phyloP scores from a whole-genome alignment of 2,888 invertebrate genomes.

The Ophioninae sp. region DNA sequence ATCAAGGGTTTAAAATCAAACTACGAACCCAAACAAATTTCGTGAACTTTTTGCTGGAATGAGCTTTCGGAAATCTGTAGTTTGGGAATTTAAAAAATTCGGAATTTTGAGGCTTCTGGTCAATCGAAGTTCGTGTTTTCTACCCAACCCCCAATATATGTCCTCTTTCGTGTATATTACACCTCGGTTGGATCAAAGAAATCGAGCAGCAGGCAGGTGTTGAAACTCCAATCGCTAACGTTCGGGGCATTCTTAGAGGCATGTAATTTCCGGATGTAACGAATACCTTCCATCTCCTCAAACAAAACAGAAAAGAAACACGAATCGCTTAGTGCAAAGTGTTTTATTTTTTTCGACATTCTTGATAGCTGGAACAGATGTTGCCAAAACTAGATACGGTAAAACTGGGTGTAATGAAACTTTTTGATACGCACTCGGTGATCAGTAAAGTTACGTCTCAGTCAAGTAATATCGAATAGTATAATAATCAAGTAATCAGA shows the following conservation, averaged over 20 bases:
- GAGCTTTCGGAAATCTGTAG: too few species aligned
- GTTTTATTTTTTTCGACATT: constrained; percentile 31
- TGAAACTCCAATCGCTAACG: constrained; percentile 61
- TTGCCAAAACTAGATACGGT: constrained; percentile 27
- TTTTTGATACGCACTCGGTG: constrained; percentile 6
- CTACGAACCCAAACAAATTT: too few species aligned
- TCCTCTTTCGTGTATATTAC: constrained; percentile 9
- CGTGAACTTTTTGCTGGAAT: too few species aligned
- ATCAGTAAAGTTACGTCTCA: constrained; percentile 15
- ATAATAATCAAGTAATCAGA: too few species aligned
- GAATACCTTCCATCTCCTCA: constrained; percentile 50
- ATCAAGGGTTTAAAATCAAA: too few species aligned
- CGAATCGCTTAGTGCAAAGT: constrained; percentile 34
- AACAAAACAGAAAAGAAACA: not conserved
- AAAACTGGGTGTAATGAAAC: constrained; percentile 7
- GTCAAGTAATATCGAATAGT: too few species aligned
- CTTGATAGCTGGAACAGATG: constrained; percentile 22
- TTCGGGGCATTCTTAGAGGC: constrained; percentile 17
- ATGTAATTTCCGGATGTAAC: constrained; percentile 62
- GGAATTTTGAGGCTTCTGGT: too few species aligned
- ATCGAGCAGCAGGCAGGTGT: constrained; percentile 61
- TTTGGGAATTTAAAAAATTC: too few species aligned
- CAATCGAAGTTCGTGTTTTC: too few species aligned
- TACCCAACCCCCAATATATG: too few species aligned
- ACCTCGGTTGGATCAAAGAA: not conserved